Conservation (phyloP, 2,797 vertebrate genomes). For the Falco berigora region DNA sequence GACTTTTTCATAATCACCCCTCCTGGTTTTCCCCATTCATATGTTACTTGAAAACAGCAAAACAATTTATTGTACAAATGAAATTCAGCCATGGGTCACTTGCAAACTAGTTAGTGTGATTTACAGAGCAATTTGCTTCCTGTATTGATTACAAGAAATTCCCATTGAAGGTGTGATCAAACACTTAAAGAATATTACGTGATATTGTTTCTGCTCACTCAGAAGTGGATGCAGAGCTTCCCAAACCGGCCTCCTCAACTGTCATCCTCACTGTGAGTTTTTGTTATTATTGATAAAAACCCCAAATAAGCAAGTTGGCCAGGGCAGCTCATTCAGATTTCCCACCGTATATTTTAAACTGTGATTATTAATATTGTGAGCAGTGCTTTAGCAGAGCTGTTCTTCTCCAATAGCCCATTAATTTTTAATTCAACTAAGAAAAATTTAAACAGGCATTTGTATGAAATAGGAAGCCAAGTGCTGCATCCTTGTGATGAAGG, state of each 20-base stretch:
- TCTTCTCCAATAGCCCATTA: not conserved
- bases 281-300: not conserved
- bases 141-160: conserved; percentile 16
- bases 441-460: not conserved
- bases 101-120: conserved; percentile 40
- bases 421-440: not conserved
- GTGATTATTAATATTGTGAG: not conserved
- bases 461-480: not conserved
- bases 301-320: not conserved
- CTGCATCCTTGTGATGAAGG: not conserved
- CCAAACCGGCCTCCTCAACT: not conserved
- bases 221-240: not conserved
- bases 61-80: not conserved
- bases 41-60: not conserved
- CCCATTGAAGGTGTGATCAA: not conserved
- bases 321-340: not conserved
- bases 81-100: conserved; percentile 25
- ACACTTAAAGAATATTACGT: not conserved
- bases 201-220: not conserved
- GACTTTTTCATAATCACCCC: not conserved
- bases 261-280: not conserved
- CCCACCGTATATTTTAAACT: not conserved
- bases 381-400: not conserved
- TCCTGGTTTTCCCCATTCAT: not conserved
- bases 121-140: conserved; percentile 33